These are phyloP conservation scores for Drosophila sproati DNA, from an alignment of 1,140 invertebrate genomes.

Conservation along the genomic window DNA sequence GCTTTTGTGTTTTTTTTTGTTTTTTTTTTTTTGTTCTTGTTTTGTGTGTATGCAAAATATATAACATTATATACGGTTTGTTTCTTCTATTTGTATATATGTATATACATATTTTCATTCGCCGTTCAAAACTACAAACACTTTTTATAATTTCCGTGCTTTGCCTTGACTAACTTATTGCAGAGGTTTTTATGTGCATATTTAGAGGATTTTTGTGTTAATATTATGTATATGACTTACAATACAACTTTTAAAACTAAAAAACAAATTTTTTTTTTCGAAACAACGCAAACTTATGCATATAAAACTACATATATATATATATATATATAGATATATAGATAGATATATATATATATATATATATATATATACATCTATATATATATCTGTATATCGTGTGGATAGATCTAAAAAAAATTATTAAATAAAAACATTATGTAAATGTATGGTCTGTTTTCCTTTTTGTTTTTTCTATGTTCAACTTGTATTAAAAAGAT, in stretches of 20 bases:
- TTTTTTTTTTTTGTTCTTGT: constrained; percentile 34
- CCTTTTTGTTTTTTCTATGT: constrained; percentile 38
- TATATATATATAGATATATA: constrained; percentile 38
- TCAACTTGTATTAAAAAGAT: constrained; percentile 49
- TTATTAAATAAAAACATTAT: constrained; percentile 56
- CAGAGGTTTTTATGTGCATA: constrained; percentile 73
- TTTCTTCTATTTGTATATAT: constrained; percentile 48
- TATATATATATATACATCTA: constrained; percentile 25
- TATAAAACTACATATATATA: constrained; percentile 62
- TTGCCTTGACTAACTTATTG: constrained; percentile 80
- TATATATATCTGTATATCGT: constrained; percentile 39
- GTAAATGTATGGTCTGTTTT: constrained; percentile 56
- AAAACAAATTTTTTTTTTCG: constrained; percentile 73
- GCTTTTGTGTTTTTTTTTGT: constrained; percentile 43
- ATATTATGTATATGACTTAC: constrained; percentile 63
- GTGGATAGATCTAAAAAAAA: constrained; percentile 51
- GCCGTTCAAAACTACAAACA: constrained; percentile 68
- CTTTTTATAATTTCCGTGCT: constrained; percentile 50
- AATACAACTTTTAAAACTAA: constrained; percentile 74
- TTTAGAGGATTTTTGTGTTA: constrained; percentile 61
- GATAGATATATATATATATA: constrained; percentile 51
- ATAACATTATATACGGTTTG: constrained; percentile 72
- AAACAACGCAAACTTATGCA: constrained; percentile 75
- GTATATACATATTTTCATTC: constrained; percentile 56
- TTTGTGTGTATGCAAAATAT: constrained; percentile 73